phyloP scores from a whole-genome alignment of 2,797 vertebrate species.

The Botia kubotai region DNA sequence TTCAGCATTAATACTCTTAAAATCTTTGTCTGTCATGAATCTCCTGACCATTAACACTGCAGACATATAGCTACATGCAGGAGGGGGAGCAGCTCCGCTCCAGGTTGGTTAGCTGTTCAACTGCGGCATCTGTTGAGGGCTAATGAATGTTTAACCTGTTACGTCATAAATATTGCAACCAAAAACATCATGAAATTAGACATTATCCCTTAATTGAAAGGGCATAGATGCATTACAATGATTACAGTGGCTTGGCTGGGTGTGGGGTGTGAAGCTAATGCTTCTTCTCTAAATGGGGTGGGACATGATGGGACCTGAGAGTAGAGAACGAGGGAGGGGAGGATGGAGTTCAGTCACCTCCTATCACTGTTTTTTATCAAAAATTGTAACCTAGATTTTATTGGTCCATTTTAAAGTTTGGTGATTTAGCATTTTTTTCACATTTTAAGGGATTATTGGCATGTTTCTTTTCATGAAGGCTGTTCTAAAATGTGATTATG shows the following conservation, averaged over 20 bases:
- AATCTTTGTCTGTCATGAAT: conserved; percentile 70
- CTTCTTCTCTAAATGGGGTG: conserved; percentile 67
- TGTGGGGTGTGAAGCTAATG: conserved; percentile 65
- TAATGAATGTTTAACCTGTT: conserved; percentile 86
- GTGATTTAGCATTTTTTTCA: neutral
- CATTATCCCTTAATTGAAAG: conserved; percentile 88
- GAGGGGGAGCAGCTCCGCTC: conserved; percentile 75
- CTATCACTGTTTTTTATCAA: conserved; percentile 32
- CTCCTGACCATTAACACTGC: conserved; percentile 65
- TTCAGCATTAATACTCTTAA: conserved; percentile 84
- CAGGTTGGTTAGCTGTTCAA: conserved; percentile 81
- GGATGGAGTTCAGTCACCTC: conserved; percentile 53
- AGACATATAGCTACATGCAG: conserved; percentile 70
- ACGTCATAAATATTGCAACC: too few species aligned
- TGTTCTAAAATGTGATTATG: too few species aligned
- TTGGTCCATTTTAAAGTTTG: neutral
- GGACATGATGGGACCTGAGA: conserved; percentile 50
- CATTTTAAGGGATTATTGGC: too few species aligned
- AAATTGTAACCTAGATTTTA: neutral
- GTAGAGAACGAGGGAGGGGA: conserved; percentile 32
- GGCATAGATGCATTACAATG: conserved; percentile 85
- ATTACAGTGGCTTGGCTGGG: conserved; percentile 76
- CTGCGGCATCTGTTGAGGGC: conserved; percentile 83
- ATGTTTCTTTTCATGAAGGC: too few species aligned
- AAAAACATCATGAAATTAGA: conserved; percentile 88